A percentile compares a stretch with the other conserved stretches of the same genome.
Evolutionary conservation across 1,140 invertebrate species (phyloP).

Genomic region (Drosophila tani): DNA sequence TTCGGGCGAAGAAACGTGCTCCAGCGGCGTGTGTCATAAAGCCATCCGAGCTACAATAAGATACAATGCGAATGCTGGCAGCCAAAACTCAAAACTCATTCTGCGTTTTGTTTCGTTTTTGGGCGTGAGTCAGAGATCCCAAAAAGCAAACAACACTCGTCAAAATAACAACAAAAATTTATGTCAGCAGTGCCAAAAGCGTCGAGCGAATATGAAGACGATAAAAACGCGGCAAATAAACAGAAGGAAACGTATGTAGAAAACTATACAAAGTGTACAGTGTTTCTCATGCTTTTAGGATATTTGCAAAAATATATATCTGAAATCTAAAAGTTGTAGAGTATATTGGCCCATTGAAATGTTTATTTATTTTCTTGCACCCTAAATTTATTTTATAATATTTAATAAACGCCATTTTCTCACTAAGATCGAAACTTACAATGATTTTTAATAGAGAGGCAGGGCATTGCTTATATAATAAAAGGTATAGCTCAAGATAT

Average conservation of each 20-base stretch:
- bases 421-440: too few species aligned
- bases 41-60: conserved; percentile 57
- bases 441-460: neutral
- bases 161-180: conserved; percentile 67
- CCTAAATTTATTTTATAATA: too few species aligned
- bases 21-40: conserved; percentile 71
- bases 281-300: conserved; percentile 2
- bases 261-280: conserved; percentile 28
- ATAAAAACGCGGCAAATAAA: conserved; percentile 77
- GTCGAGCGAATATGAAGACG: conserved; percentile 51
- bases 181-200: conserved; percentile 83
- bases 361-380: too few species aligned
- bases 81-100: conserved; percentile 36
- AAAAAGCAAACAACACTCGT: conserved; percentile 55
- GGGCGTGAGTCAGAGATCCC: conserved; percentile 70
- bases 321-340: too few species aligned
- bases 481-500: neutral
- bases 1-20: conserved; percentile 70
- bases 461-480: neutral
- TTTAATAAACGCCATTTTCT: too few species aligned
- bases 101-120: conserved; percentile 41
- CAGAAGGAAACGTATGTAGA: conserved; percentile 41
- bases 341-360: too few species aligned
- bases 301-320: neutral
- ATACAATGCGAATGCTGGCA: conserved; percentile 46